Evolutionary conservation across 2,113 vertebrate genomes (phyloP), one percentile per base, ranked within the genome.

Genomic region (Lasiurus cinereus): DNA sequence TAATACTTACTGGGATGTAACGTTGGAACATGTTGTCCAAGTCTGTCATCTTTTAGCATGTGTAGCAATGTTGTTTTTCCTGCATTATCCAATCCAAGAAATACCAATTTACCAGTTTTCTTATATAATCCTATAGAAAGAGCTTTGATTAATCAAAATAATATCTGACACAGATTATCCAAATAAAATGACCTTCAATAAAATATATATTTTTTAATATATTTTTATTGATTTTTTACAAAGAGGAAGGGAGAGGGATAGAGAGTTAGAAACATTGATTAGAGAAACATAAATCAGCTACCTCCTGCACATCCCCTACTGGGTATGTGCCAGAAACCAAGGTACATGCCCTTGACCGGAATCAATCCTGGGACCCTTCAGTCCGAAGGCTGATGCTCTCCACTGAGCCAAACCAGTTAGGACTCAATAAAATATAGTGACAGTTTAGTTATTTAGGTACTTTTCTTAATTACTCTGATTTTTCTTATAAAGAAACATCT

Each of bases 31-130:
- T 99, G 99, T 62, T 99, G 99, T 97, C 99, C 99, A 98, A 99
- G 97, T 98, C 99, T 98, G 98, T 99, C 99, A 97, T 99, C 99
- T 99, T 99, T 99, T 94, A 99, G 99, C 99, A 99, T 99, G 98
- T 99, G 99, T 97, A 99, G 98, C 98, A 99, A 98, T 6, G 99
- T 99, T 0, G 99, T 99, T 98, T 99, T 99, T 90, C 99, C 99
- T 87, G 99, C 99, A 99, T 99, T 99, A 98, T 99, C 99, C 98
- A 99, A 98, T 93, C 99, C 99, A 97, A 99, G 99, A 98, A 99
- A 99, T 94, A 99, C 99, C 98, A 99, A 98, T 98, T 99, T 99
- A 92, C 99, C 99, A 0, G 99, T 99, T 98, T 99, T 99, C 98
- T 99, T 99, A 98, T 99, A 99, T 98, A 99, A 98, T 97, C 99